phyloP scores from a whole-genome alignment of 2,888 invertebrate species.

The Melanargia galathea region DNA sequence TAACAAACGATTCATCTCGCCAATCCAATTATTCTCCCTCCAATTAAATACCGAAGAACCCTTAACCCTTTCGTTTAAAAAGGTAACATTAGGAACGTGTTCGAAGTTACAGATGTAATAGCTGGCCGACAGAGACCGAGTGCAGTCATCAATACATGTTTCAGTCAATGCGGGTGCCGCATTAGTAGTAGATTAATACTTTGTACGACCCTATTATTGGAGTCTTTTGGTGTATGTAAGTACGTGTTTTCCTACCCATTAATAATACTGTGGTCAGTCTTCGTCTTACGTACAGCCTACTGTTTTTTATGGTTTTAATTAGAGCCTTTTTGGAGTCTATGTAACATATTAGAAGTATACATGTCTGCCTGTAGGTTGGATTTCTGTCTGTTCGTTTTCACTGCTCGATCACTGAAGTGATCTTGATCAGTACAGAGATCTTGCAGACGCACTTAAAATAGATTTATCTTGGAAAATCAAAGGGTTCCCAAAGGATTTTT shows the following conservation, averaged over 20 bases:
- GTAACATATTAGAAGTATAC: too few relatives aligned
- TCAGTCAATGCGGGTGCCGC: constrained; percentile 57
- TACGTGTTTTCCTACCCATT: constrained; percentile 1
- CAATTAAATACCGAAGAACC: constrained; percentile 43
- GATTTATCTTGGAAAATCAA: too few relatives aligned
- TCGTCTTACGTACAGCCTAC: too few relatives aligned
- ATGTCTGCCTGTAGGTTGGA: too few relatives aligned
- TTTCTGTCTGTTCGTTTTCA: too few relatives aligned
- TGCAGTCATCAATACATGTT: constrained; percentile 69
- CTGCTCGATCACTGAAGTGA: too few relatives aligned
- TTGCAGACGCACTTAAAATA: too few relatives aligned
- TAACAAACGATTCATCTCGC: constrained; percentile 35
- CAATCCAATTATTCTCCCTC: constrained; percentile 39
- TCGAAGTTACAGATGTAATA: constrained; percentile 40
- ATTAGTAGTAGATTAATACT: constrained; percentile 77
- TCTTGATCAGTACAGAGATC: too few relatives aligned
- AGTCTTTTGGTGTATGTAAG: constrained; percentile 11
- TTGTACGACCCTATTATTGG: constrained; percentile 44
- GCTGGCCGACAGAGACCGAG: constrained; percentile 69
- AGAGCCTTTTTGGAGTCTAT: too few relatives aligned
- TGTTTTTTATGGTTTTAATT: too few relatives aligned
- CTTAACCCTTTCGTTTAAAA: constrained; percentile 44
- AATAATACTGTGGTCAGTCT: neutral
- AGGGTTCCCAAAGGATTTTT: too few relatives aligned
- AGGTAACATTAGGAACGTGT: constrained; percentile 39